Conservation (phyloP, 2,888 invertebrate genomes). For the Hecatera dysodea region DNA sequence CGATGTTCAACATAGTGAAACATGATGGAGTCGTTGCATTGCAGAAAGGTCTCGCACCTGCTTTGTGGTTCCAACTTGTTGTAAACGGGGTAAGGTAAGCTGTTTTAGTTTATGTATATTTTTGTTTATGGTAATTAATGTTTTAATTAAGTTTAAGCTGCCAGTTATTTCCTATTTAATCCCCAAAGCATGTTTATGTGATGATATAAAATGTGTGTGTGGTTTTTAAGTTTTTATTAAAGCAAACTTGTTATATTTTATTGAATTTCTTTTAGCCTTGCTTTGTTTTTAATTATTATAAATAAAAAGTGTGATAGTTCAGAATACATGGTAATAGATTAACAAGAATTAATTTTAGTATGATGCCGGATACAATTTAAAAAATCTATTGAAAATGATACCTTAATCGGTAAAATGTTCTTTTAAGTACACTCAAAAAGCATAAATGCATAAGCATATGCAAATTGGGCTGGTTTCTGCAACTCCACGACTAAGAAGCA, state of each 20-base stretch:
- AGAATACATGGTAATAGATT: too few relatives aligned
- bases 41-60: slow-evolving; percentile 95
- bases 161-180: neutral
- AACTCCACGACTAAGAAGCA: too few relatives aligned
- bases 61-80: slow-evolving; percentile 95
- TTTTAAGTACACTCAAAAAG: too few relatives aligned
- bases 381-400: too few relatives aligned
- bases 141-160: neutral
- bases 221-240: neutral
- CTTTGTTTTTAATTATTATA: neutral
- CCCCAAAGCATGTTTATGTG: slow-evolving; percentile 14
- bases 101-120: slow-evolving; percentile 30
- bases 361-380: too few relatives aligned
- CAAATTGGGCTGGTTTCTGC: too few relatives aligned
- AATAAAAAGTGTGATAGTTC: neutral
- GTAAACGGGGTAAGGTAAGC: slow-evolving; percentile 91
- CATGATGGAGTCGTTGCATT: slow-evolving; percentile 94
- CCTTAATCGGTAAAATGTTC: too few relatives aligned
- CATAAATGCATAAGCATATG: too few relatives aligned
- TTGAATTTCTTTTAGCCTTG: neutral
- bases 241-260: neutral
- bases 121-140: neutral
- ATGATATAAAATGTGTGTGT: neutral
- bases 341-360: too few relatives aligned
- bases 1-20: slow-evolving; percentile 93